A percentile compares a stretch with the other conserved stretches of the same genome.
phyloP scores from a whole-genome alignment of 2,797 vertebrate species.

The Spinibarbus caldwelli region DNA sequence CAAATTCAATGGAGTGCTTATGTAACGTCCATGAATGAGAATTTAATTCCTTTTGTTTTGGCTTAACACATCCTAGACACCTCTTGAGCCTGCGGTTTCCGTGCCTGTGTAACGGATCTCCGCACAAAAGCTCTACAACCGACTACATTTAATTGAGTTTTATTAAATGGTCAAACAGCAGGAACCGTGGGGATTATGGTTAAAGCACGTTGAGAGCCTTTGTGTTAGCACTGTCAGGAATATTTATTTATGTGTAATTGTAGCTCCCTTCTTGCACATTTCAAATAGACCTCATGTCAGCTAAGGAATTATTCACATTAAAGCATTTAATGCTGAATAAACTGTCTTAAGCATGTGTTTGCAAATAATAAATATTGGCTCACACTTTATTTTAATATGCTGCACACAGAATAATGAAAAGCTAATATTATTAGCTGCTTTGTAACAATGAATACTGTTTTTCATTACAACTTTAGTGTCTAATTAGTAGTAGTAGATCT shows the following conservation, averaged over 20 bases:
- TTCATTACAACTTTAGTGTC: not conserved
- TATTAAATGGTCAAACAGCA: slow-evolving; percentile 41
- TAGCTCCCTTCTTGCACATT: not conserved
- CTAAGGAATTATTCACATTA: slow-evolving; percentile 26
- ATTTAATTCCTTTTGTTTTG: not conserved
- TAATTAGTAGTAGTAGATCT: not conserved
- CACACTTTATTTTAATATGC: not conserved
- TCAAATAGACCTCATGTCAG: slow-evolving; percentile 25
- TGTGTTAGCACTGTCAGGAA: slow-evolving; percentile 36
- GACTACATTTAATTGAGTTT: slow-evolving; percentile 26
- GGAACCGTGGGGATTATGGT: slow-evolving; percentile 27
- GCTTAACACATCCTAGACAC: not conserved
- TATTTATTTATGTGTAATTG: too few relatives aligned
- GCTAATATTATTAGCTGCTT: not conserved
- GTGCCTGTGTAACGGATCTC: not conserved
- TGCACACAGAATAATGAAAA: not conserved
- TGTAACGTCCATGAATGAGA: slow-evolving; percentile 12
- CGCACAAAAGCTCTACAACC: not conserved
- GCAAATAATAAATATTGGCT: slow-evolving; percentile 6
- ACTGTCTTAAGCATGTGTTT: not conserved
- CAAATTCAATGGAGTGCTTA: not conserved
- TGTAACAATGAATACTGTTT: not conserved
- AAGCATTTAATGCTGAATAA: slow-evolving; percentile 4
- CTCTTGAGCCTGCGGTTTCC: not conserved
- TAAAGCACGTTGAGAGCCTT: slow-evolving; percentile 33